Evolutionary conservation across 2,113 vertebrate species (phyloP).

Genomic region (Entomyzon cyanotis): DNA sequence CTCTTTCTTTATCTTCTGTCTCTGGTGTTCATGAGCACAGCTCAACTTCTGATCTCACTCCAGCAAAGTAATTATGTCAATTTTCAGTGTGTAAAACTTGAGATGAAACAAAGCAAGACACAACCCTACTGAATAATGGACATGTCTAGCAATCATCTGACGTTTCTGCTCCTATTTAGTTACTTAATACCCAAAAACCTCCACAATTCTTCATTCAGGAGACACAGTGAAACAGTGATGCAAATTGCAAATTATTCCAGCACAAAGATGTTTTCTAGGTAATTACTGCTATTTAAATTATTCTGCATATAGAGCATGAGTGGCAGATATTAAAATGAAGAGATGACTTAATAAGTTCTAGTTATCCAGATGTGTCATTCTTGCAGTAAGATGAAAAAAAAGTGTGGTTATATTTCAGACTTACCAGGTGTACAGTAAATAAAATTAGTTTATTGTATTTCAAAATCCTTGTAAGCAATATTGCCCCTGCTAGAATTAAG

Average conservation of each 20-base stretch:
- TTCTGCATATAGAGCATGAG: not conserved
- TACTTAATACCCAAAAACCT: not conserved
- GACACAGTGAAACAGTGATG: not conserved
- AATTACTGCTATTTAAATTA: slow-evolving; percentile 31
- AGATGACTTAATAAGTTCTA: slow-evolving; percentile 14
- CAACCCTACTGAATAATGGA: not conserved
- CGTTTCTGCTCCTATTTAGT: not conserved
- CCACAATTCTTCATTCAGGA: not conserved
- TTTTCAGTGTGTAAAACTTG: not conserved
- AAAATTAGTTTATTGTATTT: slow-evolving; percentile 32
- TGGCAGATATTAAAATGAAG: slow-evolving; percentile 17
- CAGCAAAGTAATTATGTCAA: not conserved
- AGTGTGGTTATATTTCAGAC: not conserved
- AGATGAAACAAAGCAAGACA: not conserved
- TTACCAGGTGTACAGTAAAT: slow-evolving; percentile 32
- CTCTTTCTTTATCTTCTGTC: not conserved
- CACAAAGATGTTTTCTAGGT: not conserved
- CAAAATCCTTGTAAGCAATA: not conserved
- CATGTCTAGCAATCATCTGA: not conserved
- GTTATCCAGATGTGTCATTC: not conserved
- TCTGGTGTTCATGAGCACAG: not conserved
- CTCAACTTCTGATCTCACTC: not conserved
- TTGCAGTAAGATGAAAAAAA: not conserved
- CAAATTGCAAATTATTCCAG: not conserved
- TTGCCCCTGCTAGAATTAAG: slow-evolving; percentile 23